Evolutionary conservation across 2,113 vertebrate species (phyloP).

Genomic region (Malaclemys terrapin): DNA sequence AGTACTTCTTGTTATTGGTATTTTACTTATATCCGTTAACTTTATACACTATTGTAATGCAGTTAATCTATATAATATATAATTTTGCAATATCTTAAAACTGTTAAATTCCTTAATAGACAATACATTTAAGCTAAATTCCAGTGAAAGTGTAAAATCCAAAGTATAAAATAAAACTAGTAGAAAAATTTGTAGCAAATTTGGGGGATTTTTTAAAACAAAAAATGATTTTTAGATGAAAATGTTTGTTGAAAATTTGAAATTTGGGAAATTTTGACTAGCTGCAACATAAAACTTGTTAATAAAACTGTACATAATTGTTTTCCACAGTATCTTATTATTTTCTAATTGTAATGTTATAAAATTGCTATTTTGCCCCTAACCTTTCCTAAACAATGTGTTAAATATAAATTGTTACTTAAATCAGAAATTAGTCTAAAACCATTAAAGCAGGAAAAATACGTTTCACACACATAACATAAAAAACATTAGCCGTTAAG

Average conservation of each 20-base stretch:
- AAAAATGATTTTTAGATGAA: background rate
- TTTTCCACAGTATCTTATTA: background rate
- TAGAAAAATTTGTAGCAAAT: background rate
- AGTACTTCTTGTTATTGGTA: conserved; percentile 5
- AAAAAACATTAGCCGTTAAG: background rate
- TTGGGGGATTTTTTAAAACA: background rate
- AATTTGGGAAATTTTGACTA: background rate
- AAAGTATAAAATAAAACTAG: background rate
- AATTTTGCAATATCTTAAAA: conserved; percentile 39
- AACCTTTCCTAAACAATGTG: background rate
- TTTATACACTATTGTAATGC: conserved; percentile 57
- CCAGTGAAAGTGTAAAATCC: background rate
- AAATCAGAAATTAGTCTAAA: background rate
- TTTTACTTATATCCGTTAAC: conserved; percentile 28
- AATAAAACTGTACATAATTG: accelerated
- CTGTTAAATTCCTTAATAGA: conserved; percentile 9
- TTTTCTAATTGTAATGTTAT: background rate
- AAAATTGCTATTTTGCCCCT: background rate
- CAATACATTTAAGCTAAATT: background rate
- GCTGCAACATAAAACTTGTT: background rate
- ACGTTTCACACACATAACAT: background rate
- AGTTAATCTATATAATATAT: conserved; percentile 45
- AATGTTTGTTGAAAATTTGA: background rate
- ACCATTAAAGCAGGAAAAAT: accelerated
- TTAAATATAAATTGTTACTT: background rate